A percentile compares a stretch with the other conserved stretches of the same genome.
phyloP scores from a whole-genome alignment of 2,113 vertebrate genomes.

The Aplodontia rufa region DNA sequence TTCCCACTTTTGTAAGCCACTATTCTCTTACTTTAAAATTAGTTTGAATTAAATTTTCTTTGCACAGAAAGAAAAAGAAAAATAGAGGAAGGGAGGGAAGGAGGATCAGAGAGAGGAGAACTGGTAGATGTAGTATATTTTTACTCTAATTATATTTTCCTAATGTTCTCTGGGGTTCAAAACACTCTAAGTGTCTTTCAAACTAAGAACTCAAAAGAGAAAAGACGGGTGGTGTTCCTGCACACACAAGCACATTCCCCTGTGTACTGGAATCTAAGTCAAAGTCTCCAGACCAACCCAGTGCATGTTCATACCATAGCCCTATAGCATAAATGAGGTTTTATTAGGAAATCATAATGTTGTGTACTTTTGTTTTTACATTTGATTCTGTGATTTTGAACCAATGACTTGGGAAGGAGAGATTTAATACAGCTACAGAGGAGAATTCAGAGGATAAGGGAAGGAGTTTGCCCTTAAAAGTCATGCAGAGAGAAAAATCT shows the following conservation, averaged over 20 bases:
- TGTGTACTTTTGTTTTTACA: background rate
- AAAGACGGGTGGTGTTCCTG: background rate
- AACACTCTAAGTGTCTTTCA: background rate
- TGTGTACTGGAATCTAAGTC: background rate
- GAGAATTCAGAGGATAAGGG: background rate
- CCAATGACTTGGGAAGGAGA: background rate
- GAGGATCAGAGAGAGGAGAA: too few species aligned
- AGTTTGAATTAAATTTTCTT: background rate
- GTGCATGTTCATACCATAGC: background rate
- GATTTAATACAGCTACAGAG: background rate
- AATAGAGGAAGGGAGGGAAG: background rate
- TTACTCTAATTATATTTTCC: background rate
- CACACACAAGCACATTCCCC: background rate
- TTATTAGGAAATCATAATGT: background rate
- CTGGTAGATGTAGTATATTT: background rate
- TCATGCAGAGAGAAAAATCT: background rate
- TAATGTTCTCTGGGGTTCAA: background rate
- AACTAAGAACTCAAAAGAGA: background rate
- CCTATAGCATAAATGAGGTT: background rate
- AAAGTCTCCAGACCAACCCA: background rate
- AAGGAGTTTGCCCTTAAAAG: background rate
- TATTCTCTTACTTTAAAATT: conserved; percentile 8
- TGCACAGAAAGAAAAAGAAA: too few species aligned
- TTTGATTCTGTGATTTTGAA: conserved; percentile 29
- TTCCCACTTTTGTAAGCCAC: background rate